A percentile compares a stretch with the other conserved stretches of the same genome.
Conservation (phyloP, 2,888 invertebrate species). For the Sepioteuthis lessoniana region DNA sequence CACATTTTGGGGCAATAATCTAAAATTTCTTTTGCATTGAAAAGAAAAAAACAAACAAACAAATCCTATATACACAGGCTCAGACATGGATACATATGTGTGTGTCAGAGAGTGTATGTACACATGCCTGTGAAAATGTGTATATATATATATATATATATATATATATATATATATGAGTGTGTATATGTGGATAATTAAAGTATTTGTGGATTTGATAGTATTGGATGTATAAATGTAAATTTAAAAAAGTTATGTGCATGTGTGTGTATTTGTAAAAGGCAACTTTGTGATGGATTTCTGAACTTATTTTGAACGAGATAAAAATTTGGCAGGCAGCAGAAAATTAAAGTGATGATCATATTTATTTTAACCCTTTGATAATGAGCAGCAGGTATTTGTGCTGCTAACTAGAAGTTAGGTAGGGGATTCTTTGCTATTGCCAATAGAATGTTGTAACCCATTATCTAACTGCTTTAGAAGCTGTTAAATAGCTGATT, state of each 20-base stretch:
- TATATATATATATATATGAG: not conserved
- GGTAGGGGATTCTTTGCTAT: too few species aligned
- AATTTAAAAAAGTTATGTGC: too few species aligned
- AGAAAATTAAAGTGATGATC: too few species aligned
- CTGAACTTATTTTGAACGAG: not conserved
- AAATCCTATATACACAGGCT: not conserved
- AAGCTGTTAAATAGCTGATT: too few species aligned
- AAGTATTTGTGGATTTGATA: not conserved
- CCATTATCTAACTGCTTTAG: too few species aligned
- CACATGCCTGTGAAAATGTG: not conserved
- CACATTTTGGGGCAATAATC: not conserved
- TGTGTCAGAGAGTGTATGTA: not conserved
- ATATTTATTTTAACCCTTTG: too few species aligned
- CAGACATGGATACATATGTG: not conserved
- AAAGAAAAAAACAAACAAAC: not conserved
- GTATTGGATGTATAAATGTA: not conserved
- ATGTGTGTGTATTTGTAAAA: not conserved
- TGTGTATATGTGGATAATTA: not conserved
- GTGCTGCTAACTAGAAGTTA: too few species aligned
- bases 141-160: conserved; percentile 6
- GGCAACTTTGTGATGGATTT: not conserved
- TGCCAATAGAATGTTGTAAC: too few species aligned
- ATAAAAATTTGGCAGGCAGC: too few species aligned
- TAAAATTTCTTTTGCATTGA: not conserved
- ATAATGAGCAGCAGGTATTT: too few species aligned